Conservation (phyloP, 2,113 vertebrate species). For the Donacobius atricapilla region DNA sequence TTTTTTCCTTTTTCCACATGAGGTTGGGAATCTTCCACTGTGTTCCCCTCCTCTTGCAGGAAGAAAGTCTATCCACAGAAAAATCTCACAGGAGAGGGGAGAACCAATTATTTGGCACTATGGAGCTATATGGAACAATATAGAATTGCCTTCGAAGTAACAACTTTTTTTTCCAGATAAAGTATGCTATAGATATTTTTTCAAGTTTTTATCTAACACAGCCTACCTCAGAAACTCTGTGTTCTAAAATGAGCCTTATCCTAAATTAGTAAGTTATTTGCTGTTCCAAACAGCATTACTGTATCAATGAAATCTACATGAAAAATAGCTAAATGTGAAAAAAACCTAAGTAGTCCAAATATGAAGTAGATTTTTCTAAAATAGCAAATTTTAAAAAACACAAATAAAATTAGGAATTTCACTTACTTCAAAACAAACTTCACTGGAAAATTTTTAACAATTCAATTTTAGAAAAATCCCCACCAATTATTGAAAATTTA, state of each 20-base stretch:
- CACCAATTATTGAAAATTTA: neutral
- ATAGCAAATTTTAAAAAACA: neutral
- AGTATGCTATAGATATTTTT: neutral
- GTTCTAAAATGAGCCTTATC: neutral
- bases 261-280: neutral
- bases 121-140: neutral
- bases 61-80: neutral
- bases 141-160: neutral
- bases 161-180: neutral
- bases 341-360: neutral
- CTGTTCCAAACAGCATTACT: neutral
- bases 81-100: neutral
- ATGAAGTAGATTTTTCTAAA: neutral
- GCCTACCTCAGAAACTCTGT: neutral
- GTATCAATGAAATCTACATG: neutral
- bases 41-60: neutral
- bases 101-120: neutral
- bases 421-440: neutral
- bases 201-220: neutral
- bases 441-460: neutral
- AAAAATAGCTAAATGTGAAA: neutral
- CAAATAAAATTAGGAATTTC: neutral
- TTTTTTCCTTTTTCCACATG: neutral
- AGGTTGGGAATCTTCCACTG: neutral
- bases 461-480: neutral